Conservation (phyloP, 2,113 vertebrate species). For the Physeter macrocephalus region DNA sequence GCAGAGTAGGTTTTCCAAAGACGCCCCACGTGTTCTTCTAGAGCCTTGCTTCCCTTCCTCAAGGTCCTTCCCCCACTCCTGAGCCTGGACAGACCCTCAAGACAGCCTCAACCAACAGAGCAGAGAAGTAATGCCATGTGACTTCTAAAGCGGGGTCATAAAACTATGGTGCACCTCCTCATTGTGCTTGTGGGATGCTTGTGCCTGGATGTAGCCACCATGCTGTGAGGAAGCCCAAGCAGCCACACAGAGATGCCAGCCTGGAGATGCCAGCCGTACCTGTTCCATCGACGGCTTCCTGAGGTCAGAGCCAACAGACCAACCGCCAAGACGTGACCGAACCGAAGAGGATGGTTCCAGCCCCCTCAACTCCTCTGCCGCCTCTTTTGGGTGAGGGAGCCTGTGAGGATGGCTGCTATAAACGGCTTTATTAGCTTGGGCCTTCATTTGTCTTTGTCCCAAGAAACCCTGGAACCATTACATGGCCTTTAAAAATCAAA, state of each 20-base stretch:
- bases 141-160: background rate
- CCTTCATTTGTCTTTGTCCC: background rate
- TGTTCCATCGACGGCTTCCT: fast-evolving
- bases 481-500: background rate
- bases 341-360: background rate
- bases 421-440: background rate
- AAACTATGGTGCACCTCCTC: fast-evolving
- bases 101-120: background rate
- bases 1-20: background rate
- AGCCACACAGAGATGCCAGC: fast-evolving
- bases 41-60: background rate
- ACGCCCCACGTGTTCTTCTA: background rate
- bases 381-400: background rate
- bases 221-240: background rate
- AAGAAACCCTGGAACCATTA: background rate
- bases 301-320: background rate
- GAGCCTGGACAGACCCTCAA: background rate
- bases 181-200: too few relatives aligned
- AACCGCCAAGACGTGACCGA: background rate
- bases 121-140: background rate
- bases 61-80: background rate
- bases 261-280: background rate
- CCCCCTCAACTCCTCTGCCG: fast-evolving
- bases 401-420: fast-evolving
- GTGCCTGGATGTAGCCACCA: background rate